Evolutionary conservation across 2,888 invertebrate species (phyloP).

Genomic region (Oligia strigilis): DNA sequence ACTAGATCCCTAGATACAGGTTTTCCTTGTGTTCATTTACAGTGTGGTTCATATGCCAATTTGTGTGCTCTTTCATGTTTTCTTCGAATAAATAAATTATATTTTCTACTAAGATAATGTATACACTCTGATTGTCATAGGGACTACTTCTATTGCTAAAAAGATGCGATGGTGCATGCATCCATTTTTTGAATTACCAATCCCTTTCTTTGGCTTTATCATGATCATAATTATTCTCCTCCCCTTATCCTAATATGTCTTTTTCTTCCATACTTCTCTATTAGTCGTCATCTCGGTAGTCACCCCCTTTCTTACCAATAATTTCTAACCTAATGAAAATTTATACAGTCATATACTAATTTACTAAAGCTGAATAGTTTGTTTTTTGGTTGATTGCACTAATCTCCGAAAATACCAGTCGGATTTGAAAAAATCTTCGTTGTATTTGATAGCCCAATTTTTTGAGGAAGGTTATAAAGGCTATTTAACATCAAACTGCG

Average conservation of each 20-base stretch:
- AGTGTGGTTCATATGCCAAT: constrained; percentile 3
- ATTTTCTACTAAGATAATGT: neutral
- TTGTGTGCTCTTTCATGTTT: neutral
- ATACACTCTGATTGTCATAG: too few relatives aligned
- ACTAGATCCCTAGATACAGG: constrained; percentile 33
- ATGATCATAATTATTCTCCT: neutral
- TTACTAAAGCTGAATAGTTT: neutral
- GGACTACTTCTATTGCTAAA: neutral
- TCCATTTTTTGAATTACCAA: neutral
- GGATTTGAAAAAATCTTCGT: neutral
- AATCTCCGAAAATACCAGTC: too few relatives aligned
- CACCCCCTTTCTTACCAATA: too few relatives aligned
- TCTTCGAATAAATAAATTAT: neutral
- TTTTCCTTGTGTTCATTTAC: constrained; percentile 6
- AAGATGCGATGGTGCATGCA: neutral
- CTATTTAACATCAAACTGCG: too few relatives aligned
- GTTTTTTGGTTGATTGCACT: too few relatives aligned
- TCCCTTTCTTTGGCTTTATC: neutral
- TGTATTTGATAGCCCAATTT: neutral
- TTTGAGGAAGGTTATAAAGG: neutral
- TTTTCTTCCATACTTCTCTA: neutral
- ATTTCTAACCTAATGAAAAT: too few relatives aligned
- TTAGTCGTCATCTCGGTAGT: neutral
- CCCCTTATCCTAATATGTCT: neutral
- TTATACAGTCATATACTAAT: too few relatives aligned